These are phyloP conservation scores for Pachyuromys duprasi DNA, from an alignment of 2,797 vertebrate species.

Conservation along the genomic window DNA sequence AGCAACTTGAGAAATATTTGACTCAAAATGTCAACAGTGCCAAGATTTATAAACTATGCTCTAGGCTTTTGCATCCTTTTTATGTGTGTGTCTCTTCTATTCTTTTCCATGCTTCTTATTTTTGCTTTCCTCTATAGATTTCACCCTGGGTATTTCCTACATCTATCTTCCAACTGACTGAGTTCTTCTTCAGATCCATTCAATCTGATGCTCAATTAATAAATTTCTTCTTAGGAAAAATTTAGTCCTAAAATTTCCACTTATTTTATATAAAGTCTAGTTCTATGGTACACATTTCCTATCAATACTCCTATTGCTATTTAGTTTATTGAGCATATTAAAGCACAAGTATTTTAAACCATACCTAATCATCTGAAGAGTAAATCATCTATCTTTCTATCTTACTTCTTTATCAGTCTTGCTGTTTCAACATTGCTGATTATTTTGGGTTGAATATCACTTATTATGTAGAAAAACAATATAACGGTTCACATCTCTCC, in stretches of 20 bases:
- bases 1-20: conserved; percentile 14
- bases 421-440: neutral
- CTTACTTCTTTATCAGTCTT: neutral
- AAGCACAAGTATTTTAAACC: conserved; percentile 29
- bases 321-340: neutral
- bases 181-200: neutral
- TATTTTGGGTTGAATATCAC: neutral
- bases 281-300: neutral
- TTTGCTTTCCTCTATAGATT: neutral
- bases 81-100: neutral
- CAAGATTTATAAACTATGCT: neutral
- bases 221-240: conserved; percentile 10
- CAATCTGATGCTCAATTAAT: neutral
- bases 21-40: neutral
- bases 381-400: neutral
- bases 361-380: conserved; percentile 5
- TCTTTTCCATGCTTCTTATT: neutral
- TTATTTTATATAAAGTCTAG: neutral
- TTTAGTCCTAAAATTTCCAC: conserved; percentile 23
- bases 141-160: neutral
- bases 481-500: neutral
- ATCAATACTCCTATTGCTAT: neutral
- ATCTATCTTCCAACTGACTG: neutral
- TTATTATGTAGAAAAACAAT: neutral
- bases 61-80: neutral